Percentiles rank a stretch among this genome's conserved stretches.
Evolutionary conservation across 2,797 vertebrate species (phyloP).

Genomic region (Chelonia mydas): DNA sequence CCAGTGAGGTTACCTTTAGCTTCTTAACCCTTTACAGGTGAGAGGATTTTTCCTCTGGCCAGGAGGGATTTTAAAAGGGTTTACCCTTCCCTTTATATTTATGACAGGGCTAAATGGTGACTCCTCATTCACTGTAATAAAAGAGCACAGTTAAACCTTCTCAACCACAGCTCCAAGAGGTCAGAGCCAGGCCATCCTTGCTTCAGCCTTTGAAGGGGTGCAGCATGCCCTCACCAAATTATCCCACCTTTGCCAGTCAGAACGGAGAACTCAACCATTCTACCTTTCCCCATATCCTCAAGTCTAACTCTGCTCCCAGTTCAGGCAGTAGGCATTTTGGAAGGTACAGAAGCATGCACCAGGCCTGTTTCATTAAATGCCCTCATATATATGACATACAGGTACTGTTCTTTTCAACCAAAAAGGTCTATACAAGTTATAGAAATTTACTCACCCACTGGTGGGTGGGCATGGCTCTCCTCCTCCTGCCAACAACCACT

Average conservation of each 20-base stretch:
- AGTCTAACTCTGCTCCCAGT: background rate
- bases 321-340: background rate
- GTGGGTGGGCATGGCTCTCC: background rate
- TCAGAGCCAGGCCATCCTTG: accelerated
- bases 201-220: background rate
- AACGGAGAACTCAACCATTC: background rate
- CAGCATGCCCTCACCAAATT: background rate
- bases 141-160: background rate
- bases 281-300: background rate
- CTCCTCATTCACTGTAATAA: accelerated
- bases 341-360: too few species aligned
- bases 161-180: background rate
- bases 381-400: background rate
- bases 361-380: background rate
- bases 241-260: accelerated
- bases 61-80: too few species aligned
- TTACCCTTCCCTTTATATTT: too few species aligned
- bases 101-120: background rate
- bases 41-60: too few species aligned
- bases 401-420: background rate
- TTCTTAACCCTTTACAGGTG: too few species aligned
- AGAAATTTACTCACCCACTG: too few species aligned
- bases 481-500: background rate
- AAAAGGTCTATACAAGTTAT: too few species aligned
- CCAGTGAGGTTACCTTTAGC: too few species aligned